A percentile compares a stretch with the other conserved stretches of the same genome.
Conservation (phyloP, 2,113 vertebrate genomes). For the Oreotrochilus melanogaster region DNA sequence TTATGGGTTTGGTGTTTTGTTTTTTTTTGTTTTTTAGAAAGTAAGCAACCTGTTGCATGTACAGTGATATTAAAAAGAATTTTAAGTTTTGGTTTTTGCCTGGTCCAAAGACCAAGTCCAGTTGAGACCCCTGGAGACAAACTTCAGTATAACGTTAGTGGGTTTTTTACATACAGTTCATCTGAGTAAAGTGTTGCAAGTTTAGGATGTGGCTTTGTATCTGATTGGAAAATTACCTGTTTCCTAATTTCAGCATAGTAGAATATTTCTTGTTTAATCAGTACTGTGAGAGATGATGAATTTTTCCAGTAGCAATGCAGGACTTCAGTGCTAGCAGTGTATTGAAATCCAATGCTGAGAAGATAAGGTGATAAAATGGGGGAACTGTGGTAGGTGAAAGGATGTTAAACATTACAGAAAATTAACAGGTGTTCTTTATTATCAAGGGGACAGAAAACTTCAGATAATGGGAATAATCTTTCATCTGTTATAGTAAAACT, state of each 20-base stretch:
- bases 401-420: too few relatives aligned
- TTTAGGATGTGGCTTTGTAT: background rate
- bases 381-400: too few relatives aligned
- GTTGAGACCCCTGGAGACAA: background rate
- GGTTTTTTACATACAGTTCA: background rate
- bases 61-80: background rate
- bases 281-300: background rate
- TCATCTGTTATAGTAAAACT: background rate
- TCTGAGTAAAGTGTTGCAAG: background rate
- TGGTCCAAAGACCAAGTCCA: background rate
- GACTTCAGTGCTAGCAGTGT: background rate
- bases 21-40: background rate
- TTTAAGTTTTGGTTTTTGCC: background rate
- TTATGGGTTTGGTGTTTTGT: too few relatives aligned
- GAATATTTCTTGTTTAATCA: background rate
- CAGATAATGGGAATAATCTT: background rate
- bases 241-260: background rate
- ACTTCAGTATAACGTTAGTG: background rate
- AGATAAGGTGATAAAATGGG: background rate
- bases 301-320: background rate
- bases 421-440: background rate
- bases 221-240: background rate
- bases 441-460: background rate
- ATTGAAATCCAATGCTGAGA: background rate
- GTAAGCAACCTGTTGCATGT: background rate